Percentiles rank a stretch among this genome's conserved stretches.
phyloP scores from a whole-genome alignment of 2,797 vertebrate genomes.

The Pseudocheirus occidentalis region DNA sequence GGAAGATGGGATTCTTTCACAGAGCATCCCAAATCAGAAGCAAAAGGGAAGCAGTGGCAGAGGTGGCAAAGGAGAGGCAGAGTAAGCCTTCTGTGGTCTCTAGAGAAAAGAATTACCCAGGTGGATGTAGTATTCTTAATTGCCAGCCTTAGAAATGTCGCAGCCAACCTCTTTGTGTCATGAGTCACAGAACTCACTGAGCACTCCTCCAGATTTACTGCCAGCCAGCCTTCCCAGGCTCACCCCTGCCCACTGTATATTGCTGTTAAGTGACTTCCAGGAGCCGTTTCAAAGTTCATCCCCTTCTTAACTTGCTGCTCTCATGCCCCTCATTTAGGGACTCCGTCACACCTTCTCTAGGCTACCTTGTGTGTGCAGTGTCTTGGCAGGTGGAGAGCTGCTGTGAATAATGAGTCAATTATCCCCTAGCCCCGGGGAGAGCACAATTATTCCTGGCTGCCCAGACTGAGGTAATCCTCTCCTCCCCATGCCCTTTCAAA shows the following conservation, averaged over 20 bases:
- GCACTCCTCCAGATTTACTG: not conserved
- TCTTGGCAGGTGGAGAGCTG: conserved; percentile 76
- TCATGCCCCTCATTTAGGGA: conserved; percentile 67
- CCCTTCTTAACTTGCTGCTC: conserved; percentile 49
- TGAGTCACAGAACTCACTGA: conserved; percentile 14
- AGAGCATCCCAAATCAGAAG: not conserved
- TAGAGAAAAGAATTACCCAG: not conserved
- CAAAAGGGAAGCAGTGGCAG: conserved; percentile 3
- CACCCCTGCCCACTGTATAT: not conserved
- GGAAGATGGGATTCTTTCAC: not conserved
- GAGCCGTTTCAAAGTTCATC: conserved; percentile 47
- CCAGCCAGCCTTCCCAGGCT: conserved; percentile 35
- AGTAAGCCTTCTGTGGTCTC: conserved; percentile 23
- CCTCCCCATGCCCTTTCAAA: conserved; percentile 69
- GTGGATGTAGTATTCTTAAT: conserved; percentile 32
- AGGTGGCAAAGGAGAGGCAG: conserved; percentile 13
- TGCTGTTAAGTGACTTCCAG: conserved; percentile 27
- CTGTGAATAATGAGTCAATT: conserved; percentile 84
- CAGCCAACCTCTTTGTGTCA: not conserved
- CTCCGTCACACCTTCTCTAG: conserved; percentile 64
- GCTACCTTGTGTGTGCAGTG: conserved; percentile 59
- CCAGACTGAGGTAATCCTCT: conserved; percentile 70
- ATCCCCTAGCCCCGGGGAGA: conserved; percentile 70
- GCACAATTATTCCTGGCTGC: conserved; percentile 70
- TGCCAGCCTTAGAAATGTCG: conserved; percentile 27